Conservation (phyloP, 2,888 invertebrate species). For the Phymatocera aterrima region DNA sequence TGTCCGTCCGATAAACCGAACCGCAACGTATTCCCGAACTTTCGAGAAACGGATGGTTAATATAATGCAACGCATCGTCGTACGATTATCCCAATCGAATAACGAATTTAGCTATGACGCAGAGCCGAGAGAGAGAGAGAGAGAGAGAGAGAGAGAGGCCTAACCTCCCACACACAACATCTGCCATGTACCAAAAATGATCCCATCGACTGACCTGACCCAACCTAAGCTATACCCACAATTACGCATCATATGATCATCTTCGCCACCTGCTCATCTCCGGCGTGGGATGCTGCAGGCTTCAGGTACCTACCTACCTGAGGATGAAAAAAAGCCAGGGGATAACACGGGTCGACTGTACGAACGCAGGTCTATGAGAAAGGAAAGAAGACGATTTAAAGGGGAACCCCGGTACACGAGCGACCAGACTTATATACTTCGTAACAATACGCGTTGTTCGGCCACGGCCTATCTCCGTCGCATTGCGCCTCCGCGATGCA, state of each 20-base stretch:
- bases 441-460: neutral
- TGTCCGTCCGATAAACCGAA: neutral
- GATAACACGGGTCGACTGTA: constrained; percentile 35
- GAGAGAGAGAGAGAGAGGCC: no score
- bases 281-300: constrained; percentile 57
- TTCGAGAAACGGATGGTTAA: neutral
- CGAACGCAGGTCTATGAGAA: constrained; percentile 28
- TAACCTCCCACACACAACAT: constrained; percentile 2
- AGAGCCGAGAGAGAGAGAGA: no score
- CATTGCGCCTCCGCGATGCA: neutral
- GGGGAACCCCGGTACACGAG: neutral
- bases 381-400: constrained; percentile 18
- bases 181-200: constrained; percentile 19
- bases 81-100: neutral
- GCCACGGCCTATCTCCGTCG: constrained; percentile 12
- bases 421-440: neutral
- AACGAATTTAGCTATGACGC: neutral
- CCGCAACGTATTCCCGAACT: neutral
- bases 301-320: constrained; percentile 44
- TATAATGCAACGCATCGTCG: neutral
- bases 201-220: constrained; percentile 28
- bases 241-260: constrained; percentile 37
- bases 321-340: constrained; percentile 29
- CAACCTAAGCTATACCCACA: constrained; percentile 21
- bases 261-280: constrained; percentile 64